Base-by-base conservation (phyloP, 2,113 vertebrate species). In the Rhizomys pruinosus region DNA sequence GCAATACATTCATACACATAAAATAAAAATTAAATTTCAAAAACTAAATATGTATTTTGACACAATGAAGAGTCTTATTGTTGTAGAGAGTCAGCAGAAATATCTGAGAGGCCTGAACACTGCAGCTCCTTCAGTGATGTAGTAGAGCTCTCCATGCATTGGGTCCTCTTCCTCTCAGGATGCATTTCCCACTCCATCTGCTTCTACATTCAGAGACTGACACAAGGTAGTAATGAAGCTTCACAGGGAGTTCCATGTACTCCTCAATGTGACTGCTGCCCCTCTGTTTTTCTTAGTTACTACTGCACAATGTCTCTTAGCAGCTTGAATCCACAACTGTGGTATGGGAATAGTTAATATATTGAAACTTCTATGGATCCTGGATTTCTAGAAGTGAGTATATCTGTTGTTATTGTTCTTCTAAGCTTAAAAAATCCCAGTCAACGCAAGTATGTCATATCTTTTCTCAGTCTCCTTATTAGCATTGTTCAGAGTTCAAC, bases 401-500 rank as follows among this genome's bases (percentile, higher is more conserved):
- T 37, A 34, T 5, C 66, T 91, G 37, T 89, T 59, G 20, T 63
- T 61, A 94, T n/a, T 88, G n/a, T 91, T 59, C 47, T 39, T 61
- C 23, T 42, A 81, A 42, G 84, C 17, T 80, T 37, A 72, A 82
- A 89, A 93, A n/a, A 17, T 88, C 32, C 47, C 61, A 74, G 52
- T 27, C 64, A 84, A 63, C 32, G 23, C 72, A 84, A 61, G 64
- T 63, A 12, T 15, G 29, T 1, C 12, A 37, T 29, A 19, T 68
- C 12, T 9, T 87, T 87, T 92, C n/a, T 86, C 34, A 72, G 25
- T 25, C 17, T 87, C 87, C 10, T 68, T 44, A 52, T 90, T 82
- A 72, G 37, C 47, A 55, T 32, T 77, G 71, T 63, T 44, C 47
- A 82, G 72, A n/a, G 17, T 87, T 92, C 91, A 89, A 89, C 17